Evolutionary conservation across 2,113 vertebrate genomes (phyloP), one percentile per base, ranked within the genome.

Genomic region (Microtus ochrogaster): DNA sequence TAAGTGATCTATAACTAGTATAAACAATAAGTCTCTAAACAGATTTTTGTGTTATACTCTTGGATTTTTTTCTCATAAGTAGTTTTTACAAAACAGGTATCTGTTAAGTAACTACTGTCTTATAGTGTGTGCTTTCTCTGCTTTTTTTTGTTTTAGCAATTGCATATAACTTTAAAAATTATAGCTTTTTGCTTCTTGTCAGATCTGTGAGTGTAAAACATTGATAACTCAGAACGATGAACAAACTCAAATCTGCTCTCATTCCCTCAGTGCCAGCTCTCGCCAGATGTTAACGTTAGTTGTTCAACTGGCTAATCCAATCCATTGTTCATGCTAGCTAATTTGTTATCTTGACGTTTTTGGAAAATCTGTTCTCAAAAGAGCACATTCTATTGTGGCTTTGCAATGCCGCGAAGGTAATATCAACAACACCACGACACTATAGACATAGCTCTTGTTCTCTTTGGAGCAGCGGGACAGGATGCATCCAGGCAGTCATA

Each of bases 331-430:
- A 11, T 84, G 7, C 74, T 90, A n/a, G 88, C 7, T 79, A 89
- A 88, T 97, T 97, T 93, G 83, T 98, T 90, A 92, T 94, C 76
- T 92, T 91, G 72, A 92, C 90, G 17, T 92, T 73, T 94, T 81
- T 91, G n/a, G 87, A 91, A 73, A 47, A 77, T 19, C 22, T 63
- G 44, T 78, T 88, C 39, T 89, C 63, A 77, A 77, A 92, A 44
- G 94, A 2, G 13, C 5, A 39, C 93, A 81, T 41, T 93, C 87
- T 16, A 26, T 24, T 72, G n/a, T 90, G 39, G 72, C 58, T 90
- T 44, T 78, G 52, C 47, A 55, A 1, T 61, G 61, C 90, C 65
- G 26, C 39, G 66, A 95, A 68, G 36, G 52, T 87, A 68, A 83
- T 22, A 55, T 65, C 79, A 94, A 66, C 55, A 87, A 41, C 21